These are phyloP conservation scores for Galeopsomyia nigrocyanea DNA, from an alignment of 2,888 invertebrate species.

Conservation along the genomic window DNA sequence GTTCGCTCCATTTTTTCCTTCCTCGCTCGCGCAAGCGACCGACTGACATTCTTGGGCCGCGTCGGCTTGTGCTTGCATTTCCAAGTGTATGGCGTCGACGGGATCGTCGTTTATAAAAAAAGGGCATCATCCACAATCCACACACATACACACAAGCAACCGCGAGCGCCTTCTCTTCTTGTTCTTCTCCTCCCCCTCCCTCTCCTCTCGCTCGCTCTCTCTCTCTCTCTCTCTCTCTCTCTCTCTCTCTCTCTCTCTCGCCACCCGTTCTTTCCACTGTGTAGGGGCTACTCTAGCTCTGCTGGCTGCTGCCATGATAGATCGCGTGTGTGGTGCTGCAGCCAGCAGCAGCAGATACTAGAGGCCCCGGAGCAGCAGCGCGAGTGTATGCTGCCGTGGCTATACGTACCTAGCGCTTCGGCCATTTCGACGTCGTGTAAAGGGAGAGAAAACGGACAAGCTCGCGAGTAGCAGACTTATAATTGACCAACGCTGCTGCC, in stretches of 20 bases:
- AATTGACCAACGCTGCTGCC: no score
- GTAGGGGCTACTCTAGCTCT: no score
- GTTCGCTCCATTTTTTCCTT: not conserved
- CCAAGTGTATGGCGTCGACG: not conserved
- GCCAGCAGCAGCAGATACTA: constrained; percentile 37
- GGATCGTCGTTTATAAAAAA: no score
- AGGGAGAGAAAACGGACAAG: not conserved
- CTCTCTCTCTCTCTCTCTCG: not conserved
- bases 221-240: not conserved
- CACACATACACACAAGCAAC: no score
- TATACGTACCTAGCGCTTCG: constrained; percentile 51
- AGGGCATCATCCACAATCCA: no score
- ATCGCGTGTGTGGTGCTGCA: constrained; percentile 52
- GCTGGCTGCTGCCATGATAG: constrained; percentile 64
- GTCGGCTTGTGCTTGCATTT: not conserved
- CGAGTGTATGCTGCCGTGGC: constrained; percentile 57
- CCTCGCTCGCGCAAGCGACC: not conserved
- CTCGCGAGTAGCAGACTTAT: no score
- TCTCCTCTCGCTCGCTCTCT: no score
- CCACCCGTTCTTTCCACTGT: not conserved
- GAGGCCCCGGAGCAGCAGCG: constrained; percentile 53
- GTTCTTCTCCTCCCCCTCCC: not conserved
- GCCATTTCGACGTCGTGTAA: constrained; percentile 44
- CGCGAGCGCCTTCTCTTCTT: not conserved
- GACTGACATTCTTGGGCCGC: not conserved